Conservation (phyloP, 1,140 invertebrate species). For the Neelides sp. region DNA sequence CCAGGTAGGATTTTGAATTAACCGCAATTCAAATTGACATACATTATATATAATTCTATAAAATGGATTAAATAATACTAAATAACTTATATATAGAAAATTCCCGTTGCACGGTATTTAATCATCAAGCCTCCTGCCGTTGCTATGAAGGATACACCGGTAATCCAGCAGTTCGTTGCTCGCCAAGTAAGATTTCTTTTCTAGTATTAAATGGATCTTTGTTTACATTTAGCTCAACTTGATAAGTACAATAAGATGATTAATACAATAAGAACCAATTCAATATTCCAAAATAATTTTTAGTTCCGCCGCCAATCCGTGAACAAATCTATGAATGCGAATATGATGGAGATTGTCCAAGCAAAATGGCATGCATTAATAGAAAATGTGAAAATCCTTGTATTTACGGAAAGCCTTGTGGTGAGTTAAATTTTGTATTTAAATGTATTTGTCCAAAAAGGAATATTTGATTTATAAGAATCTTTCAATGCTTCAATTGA, state of each 20-base stretch:
- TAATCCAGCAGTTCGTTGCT: constrained; percentile 56
- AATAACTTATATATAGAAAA: too few relatives aligned
- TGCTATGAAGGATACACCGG: constrained; percentile 71
- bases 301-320: constrained; percentile 2
- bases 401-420: constrained; percentile 61
- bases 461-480: not conserved
- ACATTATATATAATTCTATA: too few relatives aligned
- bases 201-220: too few relatives aligned
- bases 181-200: constrained; percentile 39
- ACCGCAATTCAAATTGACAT: too few relatives aligned
- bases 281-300: too few relatives aligned
- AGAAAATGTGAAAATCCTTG: constrained; percentile 73
- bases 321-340: constrained; percentile 49
- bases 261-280: constrained; percentile 26
- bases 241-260: constrained; percentile 33
- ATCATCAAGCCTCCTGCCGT: constrained; percentile 61
- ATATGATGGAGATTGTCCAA: constrained; percentile 68
- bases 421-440: too few relatives aligned
- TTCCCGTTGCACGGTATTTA: constrained; percentile 60
- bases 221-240: constrained; percentile 29
- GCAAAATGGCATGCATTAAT: constrained; percentile 66
- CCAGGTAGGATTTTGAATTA: too few relatives aligned
- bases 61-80: too few relatives aligned
- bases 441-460: too few relatives aligned
- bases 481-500: not conserved